A percentile compares a stretch with the other conserved stretches of the same genome.
Evolutionary conservation across 1,140 invertebrate species (phyloP).

Genomic region (Zaprionus kolodkinae): DNA sequence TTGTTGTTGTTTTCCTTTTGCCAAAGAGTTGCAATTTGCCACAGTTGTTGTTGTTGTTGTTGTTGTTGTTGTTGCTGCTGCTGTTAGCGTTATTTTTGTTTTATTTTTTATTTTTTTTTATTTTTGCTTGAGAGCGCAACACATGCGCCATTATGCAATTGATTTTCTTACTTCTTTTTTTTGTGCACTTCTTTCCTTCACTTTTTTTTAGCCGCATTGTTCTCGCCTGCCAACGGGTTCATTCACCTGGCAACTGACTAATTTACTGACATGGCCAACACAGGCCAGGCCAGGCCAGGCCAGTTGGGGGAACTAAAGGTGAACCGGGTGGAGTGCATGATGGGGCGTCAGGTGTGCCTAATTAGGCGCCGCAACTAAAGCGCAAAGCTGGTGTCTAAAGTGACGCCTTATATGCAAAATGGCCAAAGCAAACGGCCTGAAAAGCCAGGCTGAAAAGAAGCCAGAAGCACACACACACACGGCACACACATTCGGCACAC

Average conservation of each 20-base stretch:
- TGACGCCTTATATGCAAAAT: conserved; percentile 72
- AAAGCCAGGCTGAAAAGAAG: conserved; percentile 31
- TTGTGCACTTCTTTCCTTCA: conserved; percentile 11
- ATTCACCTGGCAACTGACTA: conserved; percentile 70
- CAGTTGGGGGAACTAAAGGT: neutral
- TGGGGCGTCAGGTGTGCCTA: conserved; percentile 70
- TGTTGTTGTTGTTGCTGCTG: conserved; percentile 43
- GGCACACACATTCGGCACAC: conserved; percentile 14
- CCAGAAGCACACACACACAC: conserved; percentile 5
- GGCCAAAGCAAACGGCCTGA: conserved; percentile 51
- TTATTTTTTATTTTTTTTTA: conserved; percentile 15
- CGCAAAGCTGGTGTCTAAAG: conserved; percentile 71
- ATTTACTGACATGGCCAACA: conserved; percentile 48
- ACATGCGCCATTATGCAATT: conserved; percentile 83
- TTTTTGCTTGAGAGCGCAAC: conserved; percentile 62
- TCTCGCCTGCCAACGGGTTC: conserved; percentile 48
- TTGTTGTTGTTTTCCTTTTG: conserved; percentile 42
- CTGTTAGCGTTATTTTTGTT: conserved; percentile 13
- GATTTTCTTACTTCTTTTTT: conserved; percentile 70
- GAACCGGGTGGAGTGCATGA: neutral
- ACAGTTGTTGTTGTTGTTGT: conserved; percentile 40
- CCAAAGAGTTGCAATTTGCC: conserved; percentile 74
- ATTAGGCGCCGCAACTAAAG: conserved; percentile 71
- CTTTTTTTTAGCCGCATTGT: conserved; percentile 59
- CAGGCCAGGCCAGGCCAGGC: conserved; percentile 10